These are phyloP conservation scores for Lepidurus apus DNA, from an alignment of 1,140 invertebrate species.

Conservation along the genomic window DNA sequence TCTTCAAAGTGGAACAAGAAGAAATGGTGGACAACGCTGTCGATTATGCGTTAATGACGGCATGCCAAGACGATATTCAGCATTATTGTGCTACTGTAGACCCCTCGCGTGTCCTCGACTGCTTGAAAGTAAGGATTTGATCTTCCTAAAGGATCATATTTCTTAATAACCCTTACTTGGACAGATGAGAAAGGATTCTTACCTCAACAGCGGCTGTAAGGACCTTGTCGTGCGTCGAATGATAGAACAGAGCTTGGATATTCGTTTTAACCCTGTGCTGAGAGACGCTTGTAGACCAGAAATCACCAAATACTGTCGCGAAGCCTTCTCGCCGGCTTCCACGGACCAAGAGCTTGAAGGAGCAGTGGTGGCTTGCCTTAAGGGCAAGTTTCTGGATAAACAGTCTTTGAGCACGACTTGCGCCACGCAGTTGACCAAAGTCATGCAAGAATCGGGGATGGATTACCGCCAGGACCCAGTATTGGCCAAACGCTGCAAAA, in stretches of 20 bases:
- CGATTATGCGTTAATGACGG: slow-evolving; percentile 75
- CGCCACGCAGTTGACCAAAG: slow-evolving; percentile 69
- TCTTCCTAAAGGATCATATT: slow-evolving; percentile 21
- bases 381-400: slow-evolving; percentile 34
- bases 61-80: slow-evolving; percentile 77
- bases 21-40: slow-evolving; percentile 76
- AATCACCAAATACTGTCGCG: slow-evolving; percentile 62
- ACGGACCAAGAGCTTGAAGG: slow-evolving; percentile 42
- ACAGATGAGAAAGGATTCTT: slow-evolving; percentile 51
- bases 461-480: slow-evolving; percentile 82
- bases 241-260: slow-evolving; percentile 87
- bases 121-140: slow-evolving; percentile 44
- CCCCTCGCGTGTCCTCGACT: slow-evolving; percentile 59
- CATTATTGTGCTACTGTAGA: slow-evolving; percentile 68
- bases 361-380: slow-evolving; percentile 39
- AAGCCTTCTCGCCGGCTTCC: slow-evolving; percentile 44
- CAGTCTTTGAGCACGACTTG: slow-evolving; percentile 65
- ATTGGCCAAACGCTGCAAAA: slow-evolving; percentile 64
- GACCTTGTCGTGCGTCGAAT: slow-evolving; percentile 78
- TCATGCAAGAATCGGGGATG: slow-evolving; percentile 77
- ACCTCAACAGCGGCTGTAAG: slow-evolving; percentile 79
- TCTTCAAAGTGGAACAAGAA: slow-evolving; percentile 79
- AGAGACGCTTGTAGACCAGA: slow-evolving; percentile 65
- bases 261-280: slow-evolving; percentile 81
- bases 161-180: slow-evolving; percentile 46